phyloP scores from a whole-genome alignment of 2,797 vertebrate species.

The Lagodon rhomboides region DNA sequence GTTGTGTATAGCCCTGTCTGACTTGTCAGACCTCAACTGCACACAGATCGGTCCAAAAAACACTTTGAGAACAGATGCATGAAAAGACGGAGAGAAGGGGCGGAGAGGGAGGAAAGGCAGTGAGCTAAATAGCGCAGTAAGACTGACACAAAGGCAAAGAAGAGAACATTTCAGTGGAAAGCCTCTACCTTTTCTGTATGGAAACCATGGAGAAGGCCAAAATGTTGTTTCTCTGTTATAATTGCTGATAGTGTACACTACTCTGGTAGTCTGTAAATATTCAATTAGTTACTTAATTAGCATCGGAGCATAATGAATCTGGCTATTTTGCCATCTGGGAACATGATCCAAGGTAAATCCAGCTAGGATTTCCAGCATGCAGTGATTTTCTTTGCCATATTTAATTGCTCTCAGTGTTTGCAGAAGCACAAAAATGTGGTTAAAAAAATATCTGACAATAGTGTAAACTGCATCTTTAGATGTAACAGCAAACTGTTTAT shows the following conservation, averaged over 20 bases:
- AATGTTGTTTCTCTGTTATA: neutral
- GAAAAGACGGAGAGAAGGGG: conserved; percentile 13
- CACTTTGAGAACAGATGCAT: conserved; percentile 26
- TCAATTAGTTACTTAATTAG: neutral
- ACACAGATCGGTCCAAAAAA: conserved; percentile 6
- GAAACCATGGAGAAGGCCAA: neutral
- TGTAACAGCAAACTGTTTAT: neutral
- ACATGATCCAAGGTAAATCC: neutral
- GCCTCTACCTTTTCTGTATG: neutral
- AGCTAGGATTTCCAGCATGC: neutral
- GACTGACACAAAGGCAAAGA: conserved; percentile 30
- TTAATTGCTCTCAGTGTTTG: neutral
- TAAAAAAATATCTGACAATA: too few species aligned
- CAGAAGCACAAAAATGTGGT: neutral
- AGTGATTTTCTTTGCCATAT: neutral
- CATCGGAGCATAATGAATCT: neutral
- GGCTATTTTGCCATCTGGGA: neutral
- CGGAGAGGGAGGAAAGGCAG: conserved; percentile 11
- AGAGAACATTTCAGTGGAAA: neutral
- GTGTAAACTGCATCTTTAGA: neutral
- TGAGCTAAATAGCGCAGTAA: conserved; percentile 29
- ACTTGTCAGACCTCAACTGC: conserved; percentile 46
- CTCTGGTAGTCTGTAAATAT: neutral
- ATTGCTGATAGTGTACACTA: neutral
- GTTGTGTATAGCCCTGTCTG: conserved; percentile 37